Conservation (phyloP, 2,113 vertebrate species). For the Coturnix japonica region DNA sequence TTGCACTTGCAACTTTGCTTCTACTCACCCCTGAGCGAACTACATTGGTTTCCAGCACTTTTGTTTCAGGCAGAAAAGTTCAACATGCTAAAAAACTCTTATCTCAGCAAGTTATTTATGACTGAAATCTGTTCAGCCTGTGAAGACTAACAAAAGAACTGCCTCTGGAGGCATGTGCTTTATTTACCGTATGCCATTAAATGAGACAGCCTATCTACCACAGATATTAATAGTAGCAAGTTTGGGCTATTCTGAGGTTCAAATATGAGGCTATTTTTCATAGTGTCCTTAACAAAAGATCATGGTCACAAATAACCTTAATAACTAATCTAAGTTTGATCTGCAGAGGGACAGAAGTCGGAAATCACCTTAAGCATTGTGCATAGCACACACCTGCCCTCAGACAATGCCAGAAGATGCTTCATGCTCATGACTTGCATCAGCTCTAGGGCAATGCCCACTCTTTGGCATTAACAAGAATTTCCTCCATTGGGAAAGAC, state of each 20-base stretch:
- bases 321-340: neutral
- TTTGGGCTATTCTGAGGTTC: slow-evolving; percentile 44
- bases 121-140: slow-evolving; percentile 66
- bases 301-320: neutral
- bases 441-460: neutral
- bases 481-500: slow-evolving; percentile 33
- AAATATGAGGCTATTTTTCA: slow-evolving; percentile 14
- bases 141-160: slow-evolving; percentile 53
- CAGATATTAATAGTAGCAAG: slow-evolving; percentile 21
- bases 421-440: neutral
- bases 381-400: neutral
- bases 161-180: slow-evolving; percentile 39
- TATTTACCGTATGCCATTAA: slow-evolving; percentile 35
- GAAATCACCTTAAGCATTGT: neutral
- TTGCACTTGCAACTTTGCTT: neutral
- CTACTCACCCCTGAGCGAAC: slow-evolving; percentile 6
- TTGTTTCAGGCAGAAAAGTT: slow-evolving; percentile 46
- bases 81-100: neutral
- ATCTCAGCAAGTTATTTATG: slow-evolving; percentile 48
- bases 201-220: slow-evolving; percentile 33
- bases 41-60: neutral
- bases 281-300: slow-evolving; percentile 51
- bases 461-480: slow-evolving; percentile 39
- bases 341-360: neutral
- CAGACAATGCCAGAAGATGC: fast-evolving